Base-by-base conservation (phyloP, 2,888 invertebrate genomes). In the Luffia ferchaultella region DNA sequence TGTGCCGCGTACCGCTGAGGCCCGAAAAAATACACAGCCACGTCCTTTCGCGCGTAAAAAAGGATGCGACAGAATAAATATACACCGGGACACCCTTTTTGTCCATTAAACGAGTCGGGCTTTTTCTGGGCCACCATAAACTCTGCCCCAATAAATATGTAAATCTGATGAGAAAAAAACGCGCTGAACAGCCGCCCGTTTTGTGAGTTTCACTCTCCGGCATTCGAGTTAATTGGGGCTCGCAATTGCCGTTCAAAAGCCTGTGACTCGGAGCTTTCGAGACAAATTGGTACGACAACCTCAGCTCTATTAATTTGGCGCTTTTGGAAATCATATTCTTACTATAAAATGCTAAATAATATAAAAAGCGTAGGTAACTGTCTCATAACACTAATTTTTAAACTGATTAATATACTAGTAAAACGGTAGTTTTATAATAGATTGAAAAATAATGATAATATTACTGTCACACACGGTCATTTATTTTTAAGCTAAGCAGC, bases 81-180 rank as follows among this genome's bases (percentile, higher is more conserved):
- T 77, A 83, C 80, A 76, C 65, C 63, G 62, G 75, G 74, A 72
- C 79, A 80, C 80, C 82, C 83, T 83, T 83, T 83, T 82, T 77
- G 80, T 80, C 78, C 79, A 78, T 82, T 76, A 80, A 82, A 83
- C 75, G 70, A 68, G 73, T 75, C 67, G 65, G 68, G 74, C 67
- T 73, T 79, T 80, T 55, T 67, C 75, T 82, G 61, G 73, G 72
- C 74, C 67, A 62, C 74, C 78, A 79, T 83, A 83, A 83, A 83
- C 78, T 78, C 77, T 76, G 83, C 76, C 77, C 83, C 82, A 83
- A 83, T 83, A 83, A 83, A 83, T 83, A 83, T 83, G 83, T 82
- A 82, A 83, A 83, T 82, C 70, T 75, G 75, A 64, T 60, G 65
- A 64, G 67, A 53, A 71, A 75, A 55, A 52, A 53, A 76, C 74